Conservation (phyloP, 2,113 vertebrate genomes). For the Panthera tigris region DNA sequence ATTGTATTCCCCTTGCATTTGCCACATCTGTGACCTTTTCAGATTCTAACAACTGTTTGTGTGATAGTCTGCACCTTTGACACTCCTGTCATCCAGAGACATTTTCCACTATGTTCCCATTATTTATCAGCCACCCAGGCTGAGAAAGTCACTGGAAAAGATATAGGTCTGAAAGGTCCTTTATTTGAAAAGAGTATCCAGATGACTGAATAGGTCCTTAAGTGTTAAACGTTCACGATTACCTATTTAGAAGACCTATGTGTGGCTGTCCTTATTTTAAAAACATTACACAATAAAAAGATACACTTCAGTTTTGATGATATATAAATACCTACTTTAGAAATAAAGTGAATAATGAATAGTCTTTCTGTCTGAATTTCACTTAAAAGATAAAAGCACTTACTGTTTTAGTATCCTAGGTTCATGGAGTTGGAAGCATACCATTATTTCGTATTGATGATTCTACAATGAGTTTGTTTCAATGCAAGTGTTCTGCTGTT, state of each 20-base stretch:
- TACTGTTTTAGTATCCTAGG: not conserved
- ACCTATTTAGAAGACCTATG: not conserved
- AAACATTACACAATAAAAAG: not conserved
- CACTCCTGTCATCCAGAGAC: not conserved
- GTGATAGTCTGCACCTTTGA: not conserved
- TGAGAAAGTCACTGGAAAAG: not conserved
- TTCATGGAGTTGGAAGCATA: not conserved
- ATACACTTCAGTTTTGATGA: not conserved
- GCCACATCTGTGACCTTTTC: not conserved
- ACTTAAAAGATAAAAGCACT: not conserved
- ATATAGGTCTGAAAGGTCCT: not conserved
- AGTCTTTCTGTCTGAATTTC: not conserved
- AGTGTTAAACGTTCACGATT: not conserved
- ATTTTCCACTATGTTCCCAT: not conserved
- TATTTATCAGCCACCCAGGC: not conserved
- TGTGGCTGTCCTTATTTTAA: not conserved
- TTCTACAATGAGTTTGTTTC: not conserved
- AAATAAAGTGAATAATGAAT: constrained; percentile 24
- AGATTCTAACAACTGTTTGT: not conserved
- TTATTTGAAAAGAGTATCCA: not conserved
- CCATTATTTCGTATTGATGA: not conserved
- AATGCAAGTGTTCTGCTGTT: not conserved
- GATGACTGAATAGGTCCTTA: not conserved
- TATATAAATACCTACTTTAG: not conserved
- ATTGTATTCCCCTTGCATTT: not conserved